These are phyloP conservation scores for Gambelia wislizenii DNA, from an alignment of 2,797 vertebrate genomes.

Conservation along the genomic window DNA sequence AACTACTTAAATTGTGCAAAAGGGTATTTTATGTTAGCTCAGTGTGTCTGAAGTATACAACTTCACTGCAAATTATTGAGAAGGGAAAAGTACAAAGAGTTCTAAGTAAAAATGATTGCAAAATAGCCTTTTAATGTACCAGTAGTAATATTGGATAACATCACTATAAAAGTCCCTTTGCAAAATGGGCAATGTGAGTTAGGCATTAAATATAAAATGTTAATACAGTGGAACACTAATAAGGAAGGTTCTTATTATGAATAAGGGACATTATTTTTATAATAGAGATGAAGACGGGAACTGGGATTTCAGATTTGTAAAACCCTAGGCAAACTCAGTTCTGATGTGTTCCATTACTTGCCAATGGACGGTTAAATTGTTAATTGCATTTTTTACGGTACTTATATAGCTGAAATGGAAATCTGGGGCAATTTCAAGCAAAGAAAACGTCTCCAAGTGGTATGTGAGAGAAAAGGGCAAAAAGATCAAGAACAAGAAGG, in stretches of 20 bases:
- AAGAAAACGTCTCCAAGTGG: background rate
- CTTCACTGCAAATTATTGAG: constrained; percentile 14
- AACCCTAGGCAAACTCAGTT: background rate
- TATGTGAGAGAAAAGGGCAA: background rate
- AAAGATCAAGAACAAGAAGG: background rate
- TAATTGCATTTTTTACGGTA: background rate
- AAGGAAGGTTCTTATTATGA: constrained; percentile 38
- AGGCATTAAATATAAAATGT: constrained; percentile 31
- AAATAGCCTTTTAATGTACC: constrained; percentile 47
- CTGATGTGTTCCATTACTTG: constrained; percentile 15
- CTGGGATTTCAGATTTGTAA: constrained; percentile 40
- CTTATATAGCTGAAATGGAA: background rate
- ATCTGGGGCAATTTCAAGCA: background rate
- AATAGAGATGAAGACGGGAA: background rate
- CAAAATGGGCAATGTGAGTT: constrained; percentile 27
- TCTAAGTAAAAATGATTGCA: constrained; percentile 36
- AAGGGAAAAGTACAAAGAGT: background rate
- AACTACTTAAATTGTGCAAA: background rate
- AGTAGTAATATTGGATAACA: constrained; percentile 29
- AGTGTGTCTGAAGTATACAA: background rate
- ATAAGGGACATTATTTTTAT: constrained; percentile 20
- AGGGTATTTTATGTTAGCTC: constrained; percentile 33
- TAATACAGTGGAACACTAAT: constrained; percentile 36
- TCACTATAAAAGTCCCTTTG: constrained; percentile 24
- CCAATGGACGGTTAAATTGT: constrained; percentile 6